Percentiles rank a stretch among this genome's conserved stretches.
These are phyloP conservation scores for Rosalia funebris DNA, from an alignment of 2,888 invertebrate species.

Conservation along the genomic window DNA sequence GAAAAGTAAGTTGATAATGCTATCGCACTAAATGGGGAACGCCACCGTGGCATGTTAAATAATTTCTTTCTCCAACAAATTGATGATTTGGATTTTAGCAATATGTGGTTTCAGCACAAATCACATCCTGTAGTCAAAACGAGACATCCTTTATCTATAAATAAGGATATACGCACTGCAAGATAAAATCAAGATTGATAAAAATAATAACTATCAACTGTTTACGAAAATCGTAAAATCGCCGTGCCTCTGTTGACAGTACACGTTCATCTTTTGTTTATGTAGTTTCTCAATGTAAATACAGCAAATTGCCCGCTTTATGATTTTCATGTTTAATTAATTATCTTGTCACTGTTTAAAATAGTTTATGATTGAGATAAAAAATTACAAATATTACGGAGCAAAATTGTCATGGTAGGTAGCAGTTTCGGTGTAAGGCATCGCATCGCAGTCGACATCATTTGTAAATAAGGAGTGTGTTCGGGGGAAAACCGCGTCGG, in stretches of 20 bases:
- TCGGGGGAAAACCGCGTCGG: background rate
- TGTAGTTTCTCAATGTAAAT: background rate
- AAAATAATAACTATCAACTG: background rate
- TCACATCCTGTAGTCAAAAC: too few species aligned
- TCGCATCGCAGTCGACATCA: background rate
- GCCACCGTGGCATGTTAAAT: too few species aligned
- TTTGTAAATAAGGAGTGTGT: background rate
- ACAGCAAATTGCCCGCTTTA: background rate
- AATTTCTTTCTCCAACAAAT: too few species aligned
- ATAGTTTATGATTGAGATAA: constrained; percentile 30
- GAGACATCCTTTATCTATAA: too few species aligned
- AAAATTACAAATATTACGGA: constrained; percentile 20
- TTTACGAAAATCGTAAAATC: background rate
- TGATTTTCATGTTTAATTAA: constrained; percentile 13
- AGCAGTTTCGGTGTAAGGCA: constrained; percentile 4
- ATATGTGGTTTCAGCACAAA: too few species aligned
- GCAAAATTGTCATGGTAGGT: constrained; percentile 13
- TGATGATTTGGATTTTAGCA: too few species aligned
- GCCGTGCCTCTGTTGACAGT: background rate
- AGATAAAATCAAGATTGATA: background rate
- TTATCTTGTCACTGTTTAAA: constrained; percentile 28
- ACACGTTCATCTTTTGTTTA: background rate
- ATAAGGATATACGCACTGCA: too few species aligned
- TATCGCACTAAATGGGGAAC: too few species aligned
- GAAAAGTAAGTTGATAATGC: too few species aligned